Percentiles rank a stretch among this genome's conserved stretches.
These are phyloP conservation scores for Drosophila nigromelanica DNA, from an alignment of 1,140 invertebrate species.

Conservation along the genomic window DNA sequence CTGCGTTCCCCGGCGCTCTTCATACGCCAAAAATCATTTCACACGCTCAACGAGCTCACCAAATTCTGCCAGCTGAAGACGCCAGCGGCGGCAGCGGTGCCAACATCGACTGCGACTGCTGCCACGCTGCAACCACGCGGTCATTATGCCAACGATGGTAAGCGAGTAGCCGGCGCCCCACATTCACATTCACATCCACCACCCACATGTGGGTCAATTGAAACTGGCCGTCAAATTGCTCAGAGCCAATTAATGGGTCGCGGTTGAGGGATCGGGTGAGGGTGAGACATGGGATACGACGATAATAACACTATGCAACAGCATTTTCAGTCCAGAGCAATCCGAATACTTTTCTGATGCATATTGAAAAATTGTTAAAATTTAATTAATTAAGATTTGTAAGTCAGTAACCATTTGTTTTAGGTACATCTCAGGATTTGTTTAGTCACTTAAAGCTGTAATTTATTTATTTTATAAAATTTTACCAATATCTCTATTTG, in stretches of 20 bases:
- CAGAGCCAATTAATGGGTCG: conserved; percentile 2
- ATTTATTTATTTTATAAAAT: too few species aligned
- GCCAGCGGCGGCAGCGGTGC: conserved; percentile 19
- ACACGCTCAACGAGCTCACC: conserved; percentile 78
- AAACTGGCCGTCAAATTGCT: conserved; percentile 29
- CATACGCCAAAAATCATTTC: conserved; percentile 82
- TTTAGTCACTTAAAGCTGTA: too few species aligned
- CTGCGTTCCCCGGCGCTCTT: conserved; percentile 75
- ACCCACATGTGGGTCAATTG: conserved; percentile 38
- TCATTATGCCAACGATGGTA: conserved; percentile 47
- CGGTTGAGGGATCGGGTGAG: not conserved
- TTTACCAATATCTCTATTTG: too few species aligned
- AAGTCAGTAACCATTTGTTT: too few species aligned
- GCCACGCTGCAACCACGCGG: conserved; percentile 9
- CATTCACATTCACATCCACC: conserved; percentile 2
- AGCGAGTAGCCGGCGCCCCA: conserved; percentile 14
- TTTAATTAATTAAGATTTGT: too few species aligned
- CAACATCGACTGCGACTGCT: not conserved
- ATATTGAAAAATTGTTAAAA: not conserved
- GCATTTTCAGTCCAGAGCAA: conserved; percentile 14
- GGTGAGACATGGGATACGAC: conserved; percentile 1
- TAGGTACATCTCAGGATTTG: too few species aligned
- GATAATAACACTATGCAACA: conserved; percentile 34
- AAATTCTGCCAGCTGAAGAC: conserved; percentile 76
- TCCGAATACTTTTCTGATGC: not conserved